Conservation (phyloP, 2,113 vertebrate species). For the Tyrannus savana region DNA sequence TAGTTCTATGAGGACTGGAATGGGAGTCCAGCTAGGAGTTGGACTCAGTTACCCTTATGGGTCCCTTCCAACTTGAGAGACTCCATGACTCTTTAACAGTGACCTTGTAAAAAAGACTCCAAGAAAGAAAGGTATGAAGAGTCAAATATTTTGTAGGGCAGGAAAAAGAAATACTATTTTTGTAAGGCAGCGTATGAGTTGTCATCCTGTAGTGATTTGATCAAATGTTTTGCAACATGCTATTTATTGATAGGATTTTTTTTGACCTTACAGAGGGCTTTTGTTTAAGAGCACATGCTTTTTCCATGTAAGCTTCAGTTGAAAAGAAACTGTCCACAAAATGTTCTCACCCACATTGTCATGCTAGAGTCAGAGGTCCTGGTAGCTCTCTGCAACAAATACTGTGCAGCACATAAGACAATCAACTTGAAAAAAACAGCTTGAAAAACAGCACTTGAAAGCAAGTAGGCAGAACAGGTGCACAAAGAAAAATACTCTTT, state of each 20-base stretch:
- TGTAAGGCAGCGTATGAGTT: not conserved
- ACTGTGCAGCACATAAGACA: not conserved
- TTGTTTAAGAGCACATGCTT: not conserved
- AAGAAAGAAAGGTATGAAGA: not conserved
- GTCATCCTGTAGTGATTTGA: not conserved
- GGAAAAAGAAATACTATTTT: not conserved
- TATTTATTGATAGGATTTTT: not conserved
- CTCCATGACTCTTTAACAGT: not conserved
- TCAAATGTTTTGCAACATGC: not conserved
- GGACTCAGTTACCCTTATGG: accelerated
- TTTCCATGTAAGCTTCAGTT: not conserved
- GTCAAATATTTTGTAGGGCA: not conserved
- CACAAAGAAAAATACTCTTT: not conserved
- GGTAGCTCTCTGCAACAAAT: not conserved
- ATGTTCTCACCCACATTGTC: not conserved
- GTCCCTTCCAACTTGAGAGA: not conserved
- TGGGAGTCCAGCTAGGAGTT: not conserved
- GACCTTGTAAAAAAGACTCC: not conserved
- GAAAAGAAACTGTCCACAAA: not conserved
- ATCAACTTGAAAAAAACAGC: not conserved
- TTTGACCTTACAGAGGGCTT: not conserved
- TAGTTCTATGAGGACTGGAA: not conserved
- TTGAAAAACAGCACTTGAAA: not conserved
- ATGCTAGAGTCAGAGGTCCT: not conserved
- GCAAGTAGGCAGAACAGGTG: not conserved